Conservation (phyloP, 2,888 invertebrate genomes). For the Rosalia funebris region DNA sequence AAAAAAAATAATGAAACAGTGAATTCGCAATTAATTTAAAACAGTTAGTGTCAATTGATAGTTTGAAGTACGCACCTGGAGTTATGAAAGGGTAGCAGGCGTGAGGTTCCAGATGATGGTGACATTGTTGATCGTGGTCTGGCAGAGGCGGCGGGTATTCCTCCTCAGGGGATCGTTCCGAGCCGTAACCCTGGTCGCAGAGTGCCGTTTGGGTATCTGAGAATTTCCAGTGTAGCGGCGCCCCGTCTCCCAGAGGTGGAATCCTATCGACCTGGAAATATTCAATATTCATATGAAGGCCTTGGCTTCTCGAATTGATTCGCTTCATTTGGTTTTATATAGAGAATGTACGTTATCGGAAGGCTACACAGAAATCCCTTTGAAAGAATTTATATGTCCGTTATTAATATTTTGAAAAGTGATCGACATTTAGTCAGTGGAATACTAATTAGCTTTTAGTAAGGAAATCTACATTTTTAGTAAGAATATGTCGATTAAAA, state of each 20-base stretch:
- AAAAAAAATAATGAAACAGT: too few relatives aligned
- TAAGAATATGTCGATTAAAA: too few relatives aligned
- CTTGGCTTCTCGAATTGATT: constrained; percentile 2
- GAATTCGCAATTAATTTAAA: too few relatives aligned
- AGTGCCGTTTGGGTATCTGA: constrained; percentile 52
- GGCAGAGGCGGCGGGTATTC: constrained; percentile 77
- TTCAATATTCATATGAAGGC: constrained; percentile 11
- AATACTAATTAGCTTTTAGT: too few relatives aligned
- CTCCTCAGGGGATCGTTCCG: constrained; percentile 81
- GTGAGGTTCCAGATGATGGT: constrained; percentile 70
- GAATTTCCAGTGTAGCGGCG: constrained; percentile 63
- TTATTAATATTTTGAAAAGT: too few relatives aligned
- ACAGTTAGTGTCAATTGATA: too few relatives aligned
- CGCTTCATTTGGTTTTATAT: constrained; percentile 2
- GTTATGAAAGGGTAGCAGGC: constrained; percentile 75
- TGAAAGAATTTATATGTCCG: not conserved
- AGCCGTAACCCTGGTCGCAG: constrained; percentile 81
- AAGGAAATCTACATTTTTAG: too few relatives aligned
- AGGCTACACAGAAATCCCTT: not conserved
- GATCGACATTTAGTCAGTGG: too few relatives aligned
- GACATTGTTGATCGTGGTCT: constrained; percentile 67
- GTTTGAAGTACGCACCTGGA: constrained; percentile 73
- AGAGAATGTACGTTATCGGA: not conserved
- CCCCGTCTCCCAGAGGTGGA: constrained; percentile 61
- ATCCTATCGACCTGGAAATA: constrained; percentile 63